Base-by-base conservation (phyloP, 2,888 invertebrate species). In the Listrodromus nycthemerus region DNA sequence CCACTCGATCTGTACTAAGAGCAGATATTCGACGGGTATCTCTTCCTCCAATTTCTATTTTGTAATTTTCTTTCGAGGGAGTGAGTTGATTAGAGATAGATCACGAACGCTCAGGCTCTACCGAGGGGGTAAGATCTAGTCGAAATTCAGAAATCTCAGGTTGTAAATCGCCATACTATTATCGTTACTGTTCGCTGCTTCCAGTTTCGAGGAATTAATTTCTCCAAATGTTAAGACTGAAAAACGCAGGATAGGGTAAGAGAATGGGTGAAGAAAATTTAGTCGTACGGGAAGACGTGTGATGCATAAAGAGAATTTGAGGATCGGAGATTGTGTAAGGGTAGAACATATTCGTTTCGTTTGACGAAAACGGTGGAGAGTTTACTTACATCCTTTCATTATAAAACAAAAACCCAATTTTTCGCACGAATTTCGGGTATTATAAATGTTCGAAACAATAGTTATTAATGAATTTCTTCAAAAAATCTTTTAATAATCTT, bases 111-210 rank as follows among this genome's bases (percentile, higher is more conserved):
- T 30, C 66, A n/a, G 30, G 41, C 41, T 30, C n/a, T 21, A 50
- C 21, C 6, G 52, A 76, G 69, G 71, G 73, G 75, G 55, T 69
- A 82, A 66, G 71, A 78, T 83, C 80, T 81, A 77, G 84, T 77
- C 73, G 83, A 82, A 63, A 78, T 21, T 41, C 55, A 76, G 86
- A 85, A 90, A 90, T 90, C 87, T 86, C 86, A 86, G 87, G 87
- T 89, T 88, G 88, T 85, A 88, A 87, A 86, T 89, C 86, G 87
- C 89, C 87, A 87, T 91, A 89, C 91, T 91, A 90, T 89, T 91
- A 89, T 89, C 90, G 83, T 86, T 87, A 13, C 87, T 41, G 82
- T 76, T 80, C 67, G 66, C 86, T 79, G 79, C 70, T 74, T 82
- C 71, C 63, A 88, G 87, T 87, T 88, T 87, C 88, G 75, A 85